Evolutionary conservation across 2,113 vertebrate species (phyloP).

Genomic region (Rattus rattus): DNA sequence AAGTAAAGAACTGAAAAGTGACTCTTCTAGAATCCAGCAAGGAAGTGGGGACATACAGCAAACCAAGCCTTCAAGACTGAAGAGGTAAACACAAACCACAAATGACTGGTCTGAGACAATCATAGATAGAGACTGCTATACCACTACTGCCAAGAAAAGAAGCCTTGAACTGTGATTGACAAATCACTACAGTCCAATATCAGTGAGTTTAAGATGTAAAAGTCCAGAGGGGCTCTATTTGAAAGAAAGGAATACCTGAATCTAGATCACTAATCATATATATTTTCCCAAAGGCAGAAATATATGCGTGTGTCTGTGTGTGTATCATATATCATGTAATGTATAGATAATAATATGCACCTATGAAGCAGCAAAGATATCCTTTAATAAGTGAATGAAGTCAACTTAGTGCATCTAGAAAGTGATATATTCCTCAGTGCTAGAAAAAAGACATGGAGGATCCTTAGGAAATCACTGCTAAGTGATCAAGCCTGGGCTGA

Average conservation of each 20-base stretch:
- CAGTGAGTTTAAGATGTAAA: background rate
- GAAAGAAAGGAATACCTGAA: background rate
- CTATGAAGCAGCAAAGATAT: background rate
- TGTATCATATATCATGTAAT: too few relatives aligned
- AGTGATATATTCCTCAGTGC: background rate
- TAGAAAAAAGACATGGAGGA: background rate
- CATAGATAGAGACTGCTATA: background rate
- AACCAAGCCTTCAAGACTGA: background rate
- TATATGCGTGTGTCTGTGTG: too few relatives aligned
- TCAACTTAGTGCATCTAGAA: background rate
- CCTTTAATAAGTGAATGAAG: background rate
- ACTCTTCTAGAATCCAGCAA: background rate
- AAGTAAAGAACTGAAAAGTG: background rate
- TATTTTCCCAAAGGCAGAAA: too few relatives aligned
- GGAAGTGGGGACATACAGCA: background rate
- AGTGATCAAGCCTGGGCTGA: background rate
- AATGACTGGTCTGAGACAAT: background rate
- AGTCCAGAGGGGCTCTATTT: background rate
- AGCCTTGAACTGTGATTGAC: background rate
- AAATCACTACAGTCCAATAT: background rate
- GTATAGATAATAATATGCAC: too few relatives aligned
- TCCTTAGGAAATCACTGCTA: background rate
- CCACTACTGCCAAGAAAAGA: background rate
- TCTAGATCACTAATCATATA: background rate
- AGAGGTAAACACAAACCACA: background rate